Conservation (phyloP, 2,888 invertebrate species). For the Hydriomena furcata region DNA sequence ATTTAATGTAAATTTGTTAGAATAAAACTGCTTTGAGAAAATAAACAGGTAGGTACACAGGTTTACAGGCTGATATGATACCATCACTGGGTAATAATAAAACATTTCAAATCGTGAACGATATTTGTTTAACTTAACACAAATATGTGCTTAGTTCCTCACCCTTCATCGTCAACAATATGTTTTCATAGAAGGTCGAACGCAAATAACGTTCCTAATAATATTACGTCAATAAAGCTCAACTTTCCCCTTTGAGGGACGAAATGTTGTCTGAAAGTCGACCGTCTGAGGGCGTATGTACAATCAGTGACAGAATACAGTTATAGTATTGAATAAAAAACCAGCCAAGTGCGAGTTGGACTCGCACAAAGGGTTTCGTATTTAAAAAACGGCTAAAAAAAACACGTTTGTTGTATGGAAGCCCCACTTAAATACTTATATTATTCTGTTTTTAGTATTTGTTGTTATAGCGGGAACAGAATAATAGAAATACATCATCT, state of each 20-base stretch:
- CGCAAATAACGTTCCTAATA: slow-evolving; percentile 35
- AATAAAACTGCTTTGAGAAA: slow-evolving; percentile 3
- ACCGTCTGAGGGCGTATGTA: slow-evolving; percentile 24
- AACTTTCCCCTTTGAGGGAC: slow-evolving; percentile 39
- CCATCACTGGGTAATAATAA: slow-evolving; percentile 6
- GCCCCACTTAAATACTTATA: too few species aligned
- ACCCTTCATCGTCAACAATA: slow-evolving; percentile 23
- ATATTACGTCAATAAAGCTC: slow-evolving; percentile 45
- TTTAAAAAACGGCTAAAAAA: too few species aligned
- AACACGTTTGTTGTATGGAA: too few species aligned
- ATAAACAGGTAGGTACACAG: neutral
- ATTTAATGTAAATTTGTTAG: slow-evolving; percentile 6
- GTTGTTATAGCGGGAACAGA: too few species aligned
- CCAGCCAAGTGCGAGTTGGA: too few species aligned
- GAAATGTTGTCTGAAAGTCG: slow-evolving; percentile 51
- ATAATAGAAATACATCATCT: too few species aligned
- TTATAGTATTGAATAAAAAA: too few species aligned
- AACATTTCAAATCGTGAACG: neutral
- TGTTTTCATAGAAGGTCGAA: slow-evolving; percentile 37
- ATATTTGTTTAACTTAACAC: slow-evolving; percentile 23
- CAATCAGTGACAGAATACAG: neutral
- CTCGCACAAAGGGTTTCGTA: too few species aligned
- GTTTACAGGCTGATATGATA: neutral
- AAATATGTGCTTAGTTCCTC: slow-evolving; percentile 18
- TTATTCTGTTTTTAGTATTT: too few species aligned